Evolutionary conservation across 2,888 invertebrate genomes (phyloP).

Genomic region (Napeogenes sylphis): DNA sequence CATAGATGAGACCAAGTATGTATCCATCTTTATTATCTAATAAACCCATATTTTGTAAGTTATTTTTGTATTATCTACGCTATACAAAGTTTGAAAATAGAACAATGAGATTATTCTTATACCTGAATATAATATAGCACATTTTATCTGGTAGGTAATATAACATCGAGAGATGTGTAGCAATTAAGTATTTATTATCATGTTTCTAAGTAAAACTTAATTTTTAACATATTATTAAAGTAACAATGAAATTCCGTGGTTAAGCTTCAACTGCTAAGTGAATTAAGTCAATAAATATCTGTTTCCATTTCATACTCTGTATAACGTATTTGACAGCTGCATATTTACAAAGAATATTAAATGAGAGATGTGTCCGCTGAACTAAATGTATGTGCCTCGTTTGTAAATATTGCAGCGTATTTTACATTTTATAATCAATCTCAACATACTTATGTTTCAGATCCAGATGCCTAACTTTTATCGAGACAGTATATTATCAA

Average conservation of each 20-base stretch:
- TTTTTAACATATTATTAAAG: constrained; percentile 19
- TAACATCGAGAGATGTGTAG: too few relatives aligned
- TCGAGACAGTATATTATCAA: constrained; percentile 23
- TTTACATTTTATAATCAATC: constrained; percentile 34
- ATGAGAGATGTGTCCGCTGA: not conserved
- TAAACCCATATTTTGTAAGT: constrained; percentile 20
- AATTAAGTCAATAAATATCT: not conserved
- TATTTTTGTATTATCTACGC: constrained; percentile 16
- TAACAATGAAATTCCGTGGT: constrained; percentile 7
- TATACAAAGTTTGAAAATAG: constrained; percentile 17
- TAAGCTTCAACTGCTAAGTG: not conserved
- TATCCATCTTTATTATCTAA: constrained; percentile 38
- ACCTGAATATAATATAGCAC: too few relatives aligned
- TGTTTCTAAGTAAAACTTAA: too few relatives aligned
- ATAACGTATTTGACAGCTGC: constrained; percentile 10
- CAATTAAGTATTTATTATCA: too few relatives aligned
- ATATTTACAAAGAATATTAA: not conserved
- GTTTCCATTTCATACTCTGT: constrained; percentile 14
- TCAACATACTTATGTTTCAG: constrained; percentile 70
- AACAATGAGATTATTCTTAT: not conserved
- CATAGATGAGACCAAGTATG: constrained; percentile 96
- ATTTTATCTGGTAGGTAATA: too few relatives aligned
- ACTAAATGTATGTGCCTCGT: not conserved
- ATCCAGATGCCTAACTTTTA: constrained; percentile 40
- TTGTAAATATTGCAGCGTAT: constrained; percentile 20